Evolutionary conservation across 2,888 invertebrate genomes (phyloP).

Genomic region (Argyresthia albistria): DNA sequence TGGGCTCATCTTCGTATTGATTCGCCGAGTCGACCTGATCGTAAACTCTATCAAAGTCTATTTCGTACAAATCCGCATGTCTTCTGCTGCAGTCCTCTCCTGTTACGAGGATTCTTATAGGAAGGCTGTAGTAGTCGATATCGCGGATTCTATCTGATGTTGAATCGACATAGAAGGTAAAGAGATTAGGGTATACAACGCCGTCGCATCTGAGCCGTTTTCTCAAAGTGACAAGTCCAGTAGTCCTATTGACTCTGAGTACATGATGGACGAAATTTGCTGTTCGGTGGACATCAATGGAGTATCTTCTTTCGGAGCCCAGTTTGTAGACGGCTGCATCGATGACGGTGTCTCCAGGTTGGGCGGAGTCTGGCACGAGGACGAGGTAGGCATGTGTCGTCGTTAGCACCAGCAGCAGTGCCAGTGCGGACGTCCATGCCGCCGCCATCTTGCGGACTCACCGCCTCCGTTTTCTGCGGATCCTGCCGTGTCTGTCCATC

Average conservation of each 20-base stretch:
- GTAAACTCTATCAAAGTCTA: conserved; percentile 71
- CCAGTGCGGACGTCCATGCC: conserved; percentile 31
- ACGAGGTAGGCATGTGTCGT: conserved; percentile 66
- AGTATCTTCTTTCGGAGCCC: conserved; percentile 84
- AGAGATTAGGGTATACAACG: conserved; percentile 85
- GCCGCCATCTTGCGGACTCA: conserved; percentile 39
- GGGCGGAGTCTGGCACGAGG: conserved; percentile 71
- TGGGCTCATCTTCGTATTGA: conserved; percentile 53
- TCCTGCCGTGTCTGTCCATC: conserved; percentile 42
- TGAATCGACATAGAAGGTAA: conserved; percentile 90
- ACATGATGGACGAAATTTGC: conserved; percentile 87
- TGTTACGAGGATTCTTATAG: conserved; percentile 81
- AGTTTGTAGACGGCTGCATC: conserved; percentile 86
- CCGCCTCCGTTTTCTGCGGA: conserved; percentile 56
- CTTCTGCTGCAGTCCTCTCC: conserved; percentile 80
- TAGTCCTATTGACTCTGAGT: conserved; percentile 80
- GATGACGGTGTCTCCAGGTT: conserved; percentile 79
- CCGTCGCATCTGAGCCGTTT: conserved; percentile 84
- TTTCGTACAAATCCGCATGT: conserved; percentile 73
- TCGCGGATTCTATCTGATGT: conserved; percentile 83
- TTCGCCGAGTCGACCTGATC: conserved; percentile 60
- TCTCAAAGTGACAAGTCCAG: conserved; percentile 81
- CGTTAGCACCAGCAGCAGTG: conserved; percentile 35
- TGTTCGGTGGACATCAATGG: conserved; percentile 85
- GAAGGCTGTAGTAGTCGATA: conserved; percentile 87